Evolutionary conservation across 2,797 vertebrate genomes (phyloP).

Genomic region (Alca torda): DNA sequence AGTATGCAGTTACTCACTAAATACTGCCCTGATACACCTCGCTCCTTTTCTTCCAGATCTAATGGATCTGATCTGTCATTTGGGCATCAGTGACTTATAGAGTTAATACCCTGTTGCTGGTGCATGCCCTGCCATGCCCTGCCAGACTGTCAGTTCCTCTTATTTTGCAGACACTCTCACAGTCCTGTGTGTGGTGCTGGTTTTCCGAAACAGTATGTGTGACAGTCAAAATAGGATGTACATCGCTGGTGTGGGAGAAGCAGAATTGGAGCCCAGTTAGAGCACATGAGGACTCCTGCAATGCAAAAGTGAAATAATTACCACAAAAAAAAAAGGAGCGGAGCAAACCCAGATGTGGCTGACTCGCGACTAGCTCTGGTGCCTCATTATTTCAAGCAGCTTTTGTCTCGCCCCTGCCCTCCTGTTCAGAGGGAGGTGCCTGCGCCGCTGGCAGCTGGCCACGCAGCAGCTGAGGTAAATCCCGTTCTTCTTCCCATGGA

Average conservation of each 20-base stretch:
- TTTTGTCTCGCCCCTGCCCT: background rate
- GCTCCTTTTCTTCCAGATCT: background rate
- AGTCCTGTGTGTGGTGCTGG: background rate
- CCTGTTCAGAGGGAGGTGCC: background rate
- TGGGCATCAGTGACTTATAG: background rate
- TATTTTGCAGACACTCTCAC: background rate
- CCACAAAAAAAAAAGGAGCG: background rate
- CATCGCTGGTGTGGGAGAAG: background rate
- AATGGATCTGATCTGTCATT: background rate
- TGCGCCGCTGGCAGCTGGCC: background rate
- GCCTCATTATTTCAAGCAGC: background rate
- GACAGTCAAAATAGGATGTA: background rate
- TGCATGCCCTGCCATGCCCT: background rate
- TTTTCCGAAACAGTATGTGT: background rate
- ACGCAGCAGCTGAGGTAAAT: background rate
- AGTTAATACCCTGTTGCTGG: background rate
- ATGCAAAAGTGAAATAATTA: background rate
- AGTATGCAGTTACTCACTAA: background rate
- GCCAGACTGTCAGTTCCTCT: background rate
- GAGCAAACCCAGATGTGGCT: background rate
- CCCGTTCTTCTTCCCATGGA: background rate
- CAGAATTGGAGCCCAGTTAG: background rate
- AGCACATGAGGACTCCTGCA: background rate
- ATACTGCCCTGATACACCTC: background rate
- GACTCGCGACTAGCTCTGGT: background rate